Evolutionary conservation across 2,888 invertebrate genomes (phyloP), one percentile per base, ranked within the genome.

Genomic region (Noctua pronuba): DNA sequence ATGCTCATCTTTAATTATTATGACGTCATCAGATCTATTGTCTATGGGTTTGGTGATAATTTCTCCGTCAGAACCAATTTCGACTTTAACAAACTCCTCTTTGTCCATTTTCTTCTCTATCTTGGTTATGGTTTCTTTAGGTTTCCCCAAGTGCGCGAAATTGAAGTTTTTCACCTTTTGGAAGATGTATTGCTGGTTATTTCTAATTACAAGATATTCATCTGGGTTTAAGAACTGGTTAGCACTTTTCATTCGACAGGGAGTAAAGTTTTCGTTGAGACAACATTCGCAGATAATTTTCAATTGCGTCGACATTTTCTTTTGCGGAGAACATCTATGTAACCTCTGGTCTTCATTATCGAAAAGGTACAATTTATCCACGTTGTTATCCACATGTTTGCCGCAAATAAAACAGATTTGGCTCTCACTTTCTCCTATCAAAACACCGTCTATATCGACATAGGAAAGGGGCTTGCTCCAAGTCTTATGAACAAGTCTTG

Each of bases 161-260:
- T 85, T 90, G 3, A 94, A 91, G 21, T 91, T 86, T 68, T 91
- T 93, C 3, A 92, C 92, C 75, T 95, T 96, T 77, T 95, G 94
- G 77, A 95, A 96, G 68, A 96, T 95, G 83, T 94, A 96, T 77
- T 97, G 97, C 58, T 96, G 95, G 65, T 96, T 97, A 64, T 97
- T 96, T 73, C 93, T 92, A 68, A 97, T 96, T 0, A 97, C 95
- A 11, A 97, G 89, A 89, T 92, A 97, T 79, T 97, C 96, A 60
- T 96, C 95, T 0, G 93, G 86, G 60, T 93, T 94, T 16, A 97
- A 83, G 16, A 92, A 94, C 82, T 95, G 94, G 13, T 95, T 95
- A 0, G 95, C 94, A 41, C 93, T 92, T 85, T 96, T 95, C 92
- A 95, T 93, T 41, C 93, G 78, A 2, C 94, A 93, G 0, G 95